Base-by-base conservation (phyloP, 1,140 invertebrate genomes). In the Neodiprion lecontei region DNA sequence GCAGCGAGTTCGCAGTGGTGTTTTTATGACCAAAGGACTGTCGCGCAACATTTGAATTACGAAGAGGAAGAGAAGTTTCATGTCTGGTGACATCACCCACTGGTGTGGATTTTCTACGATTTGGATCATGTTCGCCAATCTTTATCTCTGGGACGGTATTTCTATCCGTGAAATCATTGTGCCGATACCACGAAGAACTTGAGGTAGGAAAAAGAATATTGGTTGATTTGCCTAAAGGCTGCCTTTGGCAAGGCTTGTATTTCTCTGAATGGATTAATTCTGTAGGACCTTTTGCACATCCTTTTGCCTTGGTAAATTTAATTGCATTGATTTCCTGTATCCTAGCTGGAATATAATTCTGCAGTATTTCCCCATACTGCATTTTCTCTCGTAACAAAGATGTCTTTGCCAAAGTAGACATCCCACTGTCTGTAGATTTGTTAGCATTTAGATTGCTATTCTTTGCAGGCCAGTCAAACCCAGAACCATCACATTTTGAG, bases 301-400 rank as follows among this genome's bases (percentile, higher is more conserved):
- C 28, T 40, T 40, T 40, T 40, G 28, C 28, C 28, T 40, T 40
- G 28, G 28, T 40, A 40, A 40, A 40, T 40, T 40, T 12, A 48
- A 72, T 47, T n/a, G 75, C 61, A n/a, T 71, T 76, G 3, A 79
- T 70, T 14, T 67, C 48, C 9, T 83, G 71, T 50, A 78, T 74
- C 40, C 77, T 78, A 9, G 72, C 76, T 7, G 82, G 79, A 12
- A 83, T 23, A 74, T 83, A 86, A 71, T 82, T 83, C 48, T 84
- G 78, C 7, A 88, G 40, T 74, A 88, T 65, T 28, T 85, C 78
- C 17, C 80, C 73, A 48, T 88, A 88, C n/a, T 86, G 79, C 69
- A 77, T 75, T 70, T 80, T 86, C 53, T 88, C 84, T 10, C 74
- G 75, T n/a, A 87, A 75, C 8, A 73, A 73, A 70, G 79, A 72